Evolutionary conservation across 1,140 invertebrate genomes (phyloP).

Genomic region (Aphidius ervi): DNA sequence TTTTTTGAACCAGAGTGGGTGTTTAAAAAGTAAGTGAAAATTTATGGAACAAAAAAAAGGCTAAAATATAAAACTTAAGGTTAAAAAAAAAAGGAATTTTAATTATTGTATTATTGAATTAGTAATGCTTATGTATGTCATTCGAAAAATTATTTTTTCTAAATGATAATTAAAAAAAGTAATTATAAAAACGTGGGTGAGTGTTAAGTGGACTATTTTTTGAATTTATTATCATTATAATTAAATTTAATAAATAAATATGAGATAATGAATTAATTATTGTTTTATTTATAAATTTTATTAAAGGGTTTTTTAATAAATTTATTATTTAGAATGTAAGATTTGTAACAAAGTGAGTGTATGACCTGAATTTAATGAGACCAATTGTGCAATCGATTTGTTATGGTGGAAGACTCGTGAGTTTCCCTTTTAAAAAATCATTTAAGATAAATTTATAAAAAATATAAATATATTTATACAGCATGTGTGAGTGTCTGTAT

Average conservation of each 20-base stretch:
- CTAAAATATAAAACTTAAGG: not conserved
- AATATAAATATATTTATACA: too few relatives aligned
- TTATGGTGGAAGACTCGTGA: too few relatives aligned
- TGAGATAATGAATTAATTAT: too few relatives aligned
- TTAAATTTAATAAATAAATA: too few relatives aligned
- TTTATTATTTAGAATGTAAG: not conserved
- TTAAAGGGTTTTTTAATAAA: too few relatives aligned
- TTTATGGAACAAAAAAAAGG: too few relatives aligned
- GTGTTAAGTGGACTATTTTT: too few relatives aligned
- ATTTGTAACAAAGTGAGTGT: not conserved
- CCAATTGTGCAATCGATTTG: not conserved
- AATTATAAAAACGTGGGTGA: not conserved
- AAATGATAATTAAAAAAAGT: slow-evolving; percentile 22
- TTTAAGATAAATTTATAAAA: too few relatives aligned
- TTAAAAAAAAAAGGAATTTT: slow-evolving; percentile 1
- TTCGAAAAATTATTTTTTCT: not conserved
- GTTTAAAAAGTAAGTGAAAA: not conserved
- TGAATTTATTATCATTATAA: too few relatives aligned
- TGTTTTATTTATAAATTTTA: too few relatives aligned
- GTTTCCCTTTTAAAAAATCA: too few relatives aligned
- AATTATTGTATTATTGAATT: slow-evolving; percentile 18
- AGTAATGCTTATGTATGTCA: slow-evolving; percentile 19
- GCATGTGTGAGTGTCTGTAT: too few relatives aligned
- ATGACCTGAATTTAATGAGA: not conserved
- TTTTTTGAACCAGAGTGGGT: not conserved